Evolutionary conservation across 2,888 invertebrate genomes (phyloP), one percentile per base, ranked within the genome.

Genomic region (Ophraella communa): DNA sequence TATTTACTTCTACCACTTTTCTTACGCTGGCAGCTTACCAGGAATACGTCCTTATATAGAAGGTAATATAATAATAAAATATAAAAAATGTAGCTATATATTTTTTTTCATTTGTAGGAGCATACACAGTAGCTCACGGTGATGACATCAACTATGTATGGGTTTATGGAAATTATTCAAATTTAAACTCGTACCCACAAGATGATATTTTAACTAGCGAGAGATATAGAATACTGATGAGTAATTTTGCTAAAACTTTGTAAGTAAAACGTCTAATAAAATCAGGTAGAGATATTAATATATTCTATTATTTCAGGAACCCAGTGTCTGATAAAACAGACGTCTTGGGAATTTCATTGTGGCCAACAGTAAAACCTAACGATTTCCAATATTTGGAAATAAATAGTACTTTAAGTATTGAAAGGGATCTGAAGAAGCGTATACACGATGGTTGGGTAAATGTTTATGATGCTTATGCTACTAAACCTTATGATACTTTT

Each of bases 161-260:
- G 62, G 64, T 66, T 3, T 64, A 35, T 24, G 62, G 64, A 2
- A 68, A 70, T 51, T 61, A 63, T 5, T 44, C 54, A 1, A 24
- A 57, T n/a, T 58, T 66, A n/a, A 30, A 59, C n/a, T 20, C 10
- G 2, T 51, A 61, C n/a, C 27, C 54, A 0, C 11, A 52, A 2
- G 20, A 7, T 7, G 69, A 69, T 30, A 42, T 69, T 20, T 10
- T 33, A 30, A 54, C 65, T 14, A 52, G 63, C 14, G 20, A 69
- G 8, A 61, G 65, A 21, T 55, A 59, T 23, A 44, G 51, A n/a
- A 51, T 23, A 4, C 14, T 71, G 17, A 67, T 89, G 87, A 84
- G 87, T 0, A 88, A 89, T 72, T 89, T 90, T 77, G 89, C 88
- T 0, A 86, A 84, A 74, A 78, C 77, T 72, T 84, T 86, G 82